Conservation (phyloP, 2,888 invertebrate species). For the Gnatocerus cornutus region DNA sequence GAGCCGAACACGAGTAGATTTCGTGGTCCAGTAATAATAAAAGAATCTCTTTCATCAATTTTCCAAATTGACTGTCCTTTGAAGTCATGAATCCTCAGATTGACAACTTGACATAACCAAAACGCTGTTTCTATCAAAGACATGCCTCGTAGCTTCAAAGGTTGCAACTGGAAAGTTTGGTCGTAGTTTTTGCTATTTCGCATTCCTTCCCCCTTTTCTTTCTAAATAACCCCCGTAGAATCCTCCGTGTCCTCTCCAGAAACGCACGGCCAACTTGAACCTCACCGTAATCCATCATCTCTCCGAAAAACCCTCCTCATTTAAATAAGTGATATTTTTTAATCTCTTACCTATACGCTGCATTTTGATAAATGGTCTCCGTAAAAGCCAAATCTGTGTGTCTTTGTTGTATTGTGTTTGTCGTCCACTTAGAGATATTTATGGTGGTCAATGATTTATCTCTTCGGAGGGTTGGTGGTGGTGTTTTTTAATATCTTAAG, state of each 20-base stretch:
- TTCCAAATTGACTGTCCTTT: too few relatives aligned
- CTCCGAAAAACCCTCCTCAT: constrained; percentile 59
- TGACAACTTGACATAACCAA: too few relatives aligned
- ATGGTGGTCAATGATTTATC: constrained; percentile 65
- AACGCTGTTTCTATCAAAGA: too few relatives aligned
- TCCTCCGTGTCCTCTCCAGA: constrained; percentile 57
- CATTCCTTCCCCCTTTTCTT: background rate
- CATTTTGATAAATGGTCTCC: constrained; percentile 49
- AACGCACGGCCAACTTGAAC: constrained; percentile 62
- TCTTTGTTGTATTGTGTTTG: constrained; percentile 64
- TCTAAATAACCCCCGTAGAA: constrained; percentile 3
- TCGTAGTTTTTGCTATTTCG: background rate
- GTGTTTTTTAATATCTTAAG: constrained; percentile 59
- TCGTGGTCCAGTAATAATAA: too few relatives aligned
- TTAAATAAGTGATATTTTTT: constrained; percentile 63
- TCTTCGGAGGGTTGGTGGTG: constrained; percentile 56
- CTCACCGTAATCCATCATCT: constrained; percentile 63
- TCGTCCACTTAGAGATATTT: constrained; percentile 67
- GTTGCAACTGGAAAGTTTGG: too few relatives aligned
- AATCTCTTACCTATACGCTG: constrained; percentile 57
- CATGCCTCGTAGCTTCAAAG: too few relatives aligned
- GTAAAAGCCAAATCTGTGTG: constrained; percentile 46
- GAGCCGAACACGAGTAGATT: too few relatives aligned
- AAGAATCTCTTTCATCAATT: too few relatives aligned
- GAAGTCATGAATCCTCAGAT: too few relatives aligned